Evolutionary conservation across 1,140 invertebrate species (phyloP).

Genomic region (Drosophila tropicalis): DNA sequence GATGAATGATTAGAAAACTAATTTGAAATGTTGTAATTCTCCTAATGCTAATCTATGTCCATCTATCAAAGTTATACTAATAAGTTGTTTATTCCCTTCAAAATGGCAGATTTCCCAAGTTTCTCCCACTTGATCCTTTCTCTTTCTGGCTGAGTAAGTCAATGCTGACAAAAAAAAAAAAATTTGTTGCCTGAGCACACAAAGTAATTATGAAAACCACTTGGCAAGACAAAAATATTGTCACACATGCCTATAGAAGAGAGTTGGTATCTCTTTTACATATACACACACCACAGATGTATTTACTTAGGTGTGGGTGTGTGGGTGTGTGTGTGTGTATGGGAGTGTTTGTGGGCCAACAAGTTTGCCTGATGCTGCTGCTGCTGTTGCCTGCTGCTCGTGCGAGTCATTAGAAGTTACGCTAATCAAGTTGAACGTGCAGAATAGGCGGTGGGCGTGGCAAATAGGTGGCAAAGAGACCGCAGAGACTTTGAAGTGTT

Average conservation of each 20-base stretch:
- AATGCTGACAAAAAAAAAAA: neutral
- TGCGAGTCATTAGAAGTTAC: conserved; percentile 78
- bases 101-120: no score
- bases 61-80: no score
- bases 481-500: conserved; percentile 46
- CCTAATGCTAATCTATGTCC: no score
- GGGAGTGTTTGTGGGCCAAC: conserved; percentile 24
- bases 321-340: neutral
- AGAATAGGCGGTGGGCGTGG: conserved; percentile 6
- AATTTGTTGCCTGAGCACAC: conserved; percentile 47
- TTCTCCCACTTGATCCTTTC: neutral
- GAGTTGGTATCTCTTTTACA: conserved; percentile 4
- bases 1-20: no score
- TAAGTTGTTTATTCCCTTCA: no score
- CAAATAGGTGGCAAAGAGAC: conserved; percentile 60
- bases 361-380: conserved; percentile 33
- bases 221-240: conserved; percentile 45
- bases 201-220: conserved; percentile 78
- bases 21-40: no score
- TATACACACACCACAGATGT: neutral
- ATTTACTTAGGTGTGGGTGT: conserved; percentile 1
- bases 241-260: conserved; percentile 6
- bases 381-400: conserved; percentile 39
- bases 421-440: conserved; percentile 80
- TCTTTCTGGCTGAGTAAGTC: neutral